phyloP scores from a whole-genome alignment of 2,888 invertebrate genomes.

The Tholera decimalis region DNA sequence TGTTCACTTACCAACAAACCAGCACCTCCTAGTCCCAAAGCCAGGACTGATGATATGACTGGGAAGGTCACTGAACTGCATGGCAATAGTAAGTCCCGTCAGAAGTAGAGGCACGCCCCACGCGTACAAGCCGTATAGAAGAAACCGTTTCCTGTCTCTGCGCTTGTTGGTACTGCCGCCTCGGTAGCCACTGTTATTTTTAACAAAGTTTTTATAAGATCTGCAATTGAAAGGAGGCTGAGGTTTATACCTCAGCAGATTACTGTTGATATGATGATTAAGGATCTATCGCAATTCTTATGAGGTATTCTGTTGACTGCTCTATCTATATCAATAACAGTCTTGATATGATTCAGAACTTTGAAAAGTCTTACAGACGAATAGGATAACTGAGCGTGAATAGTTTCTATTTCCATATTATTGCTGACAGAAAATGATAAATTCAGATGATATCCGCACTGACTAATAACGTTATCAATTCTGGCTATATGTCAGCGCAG shows the following conservation, averaged over 20 bases:
- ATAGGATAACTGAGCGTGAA: neutral
- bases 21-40: conserved; percentile 90
- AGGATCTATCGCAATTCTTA: neutral
- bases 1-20: conserved; percentile 90
- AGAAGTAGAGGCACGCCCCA: conserved; percentile 93
- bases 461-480: neutral
- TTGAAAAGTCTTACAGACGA: neutral
- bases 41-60: conserved; percentile 88
- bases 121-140: conserved; percentile 93
- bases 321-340: neutral
- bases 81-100: conserved; percentile 86
- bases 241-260: conserved; percentile 34
- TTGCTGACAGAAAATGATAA: neutral
- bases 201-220: conserved; percentile 59
- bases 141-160: conserved; percentile 91
- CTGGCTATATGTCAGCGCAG: neutral
- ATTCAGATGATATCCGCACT: neutral
- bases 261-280: neutral
- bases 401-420: neutral
- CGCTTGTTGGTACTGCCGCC: conserved; percentile 85
- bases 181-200: conserved; percentile 87
- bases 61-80: conserved; percentile 89
- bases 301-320: no score
- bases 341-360: neutral
- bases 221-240: conserved; percentile 48